phyloP scores from a whole-genome alignment of 2,888 invertebrate species.

The Ganaspis brasiliensis region DNA sequence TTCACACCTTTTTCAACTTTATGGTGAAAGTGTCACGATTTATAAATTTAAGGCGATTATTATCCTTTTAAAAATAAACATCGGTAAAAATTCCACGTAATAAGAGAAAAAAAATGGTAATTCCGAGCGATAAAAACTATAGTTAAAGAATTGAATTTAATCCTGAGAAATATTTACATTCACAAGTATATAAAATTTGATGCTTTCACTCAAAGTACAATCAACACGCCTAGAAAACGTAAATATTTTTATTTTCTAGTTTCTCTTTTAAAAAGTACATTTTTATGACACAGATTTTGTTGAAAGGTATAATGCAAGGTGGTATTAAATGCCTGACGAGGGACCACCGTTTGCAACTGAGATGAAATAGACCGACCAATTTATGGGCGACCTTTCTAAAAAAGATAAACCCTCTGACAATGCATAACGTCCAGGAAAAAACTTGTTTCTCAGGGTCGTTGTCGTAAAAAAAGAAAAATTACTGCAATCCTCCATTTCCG shows the following conservation, averaged over 20 bases:
- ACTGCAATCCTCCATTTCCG: slow-evolving; percentile 27
- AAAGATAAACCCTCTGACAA: slow-evolving; percentile 27
- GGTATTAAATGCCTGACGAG: background rate
- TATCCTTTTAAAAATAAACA: background rate
- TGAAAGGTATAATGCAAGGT: background rate
- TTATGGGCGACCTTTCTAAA: slow-evolving; percentile 14
- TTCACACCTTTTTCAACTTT: background rate
- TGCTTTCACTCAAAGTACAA: too few species aligned
- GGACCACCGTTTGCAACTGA: background rate
- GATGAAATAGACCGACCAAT: slow-evolving; percentile 32
- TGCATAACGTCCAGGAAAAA: slow-evolving; percentile 3
- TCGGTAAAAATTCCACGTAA: too few species aligned
- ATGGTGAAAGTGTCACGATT: slow-evolving; percentile 3
- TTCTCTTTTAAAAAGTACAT: background rate
- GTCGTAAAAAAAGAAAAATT: slow-evolving; percentile 22
- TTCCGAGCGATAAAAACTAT: too few species aligned
- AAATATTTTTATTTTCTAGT: background rate
- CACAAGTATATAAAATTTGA: too few species aligned
- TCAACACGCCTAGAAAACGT: background rate
- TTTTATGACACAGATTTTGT: background rate
- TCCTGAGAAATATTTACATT: too few species aligned
- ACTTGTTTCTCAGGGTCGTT: slow-evolving; percentile 25
- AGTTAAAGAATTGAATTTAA: too few species aligned
- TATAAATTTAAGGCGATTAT: slow-evolving; percentile 15
- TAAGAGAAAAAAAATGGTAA: too few species aligned